Percentiles rank a stretch among this genome's conserved stretches.
Evolutionary conservation across 1,140 invertebrate species (phyloP).

Genomic region (Procambarus clarkii): DNA sequence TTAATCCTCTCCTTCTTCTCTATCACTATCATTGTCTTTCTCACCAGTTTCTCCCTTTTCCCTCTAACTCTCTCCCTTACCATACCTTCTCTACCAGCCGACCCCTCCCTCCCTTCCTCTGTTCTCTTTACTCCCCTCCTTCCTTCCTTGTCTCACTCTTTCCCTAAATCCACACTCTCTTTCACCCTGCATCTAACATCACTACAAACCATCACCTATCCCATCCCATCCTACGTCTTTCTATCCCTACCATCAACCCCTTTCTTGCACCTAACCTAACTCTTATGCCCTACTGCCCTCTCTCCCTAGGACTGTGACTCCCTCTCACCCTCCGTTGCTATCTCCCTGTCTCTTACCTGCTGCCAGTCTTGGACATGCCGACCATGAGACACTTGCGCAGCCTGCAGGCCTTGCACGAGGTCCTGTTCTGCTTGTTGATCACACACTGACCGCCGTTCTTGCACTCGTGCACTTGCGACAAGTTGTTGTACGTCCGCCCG

Average conservation of each 20-base stretch:
- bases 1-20: neutral
- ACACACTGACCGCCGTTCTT: conserved; percentile 95
- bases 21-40: neutral
- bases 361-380: conserved; percentile 95
- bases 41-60: neutral
- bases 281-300: neutral
- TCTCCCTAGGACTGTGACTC: neutral
- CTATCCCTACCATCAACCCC: neutral
- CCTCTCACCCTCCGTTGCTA: neutral
- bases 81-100: too few relatives aligned
- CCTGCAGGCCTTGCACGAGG: conserved; percentile 95
- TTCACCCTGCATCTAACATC: too few relatives aligned
- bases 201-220: too few relatives aligned
- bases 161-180: too few relatives aligned
- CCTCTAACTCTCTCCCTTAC: neutral
- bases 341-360: conserved; percentile 44
- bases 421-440: conserved; percentile 96
- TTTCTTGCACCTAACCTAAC: too few relatives aligned
- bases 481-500: conserved; percentile 95
- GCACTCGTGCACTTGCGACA: conserved; percentile 91
- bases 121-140: neutral
- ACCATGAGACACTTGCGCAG: conserved; percentile 93
- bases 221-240: neutral
- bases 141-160: too few relatives aligned
- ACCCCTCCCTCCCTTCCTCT: neutral